Percentiles rank a stretch among this genome's conserved stretches.
phyloP scores from a whole-genome alignment of 1,140 invertebrate genomes.

The Octopus sinensis region DNA sequence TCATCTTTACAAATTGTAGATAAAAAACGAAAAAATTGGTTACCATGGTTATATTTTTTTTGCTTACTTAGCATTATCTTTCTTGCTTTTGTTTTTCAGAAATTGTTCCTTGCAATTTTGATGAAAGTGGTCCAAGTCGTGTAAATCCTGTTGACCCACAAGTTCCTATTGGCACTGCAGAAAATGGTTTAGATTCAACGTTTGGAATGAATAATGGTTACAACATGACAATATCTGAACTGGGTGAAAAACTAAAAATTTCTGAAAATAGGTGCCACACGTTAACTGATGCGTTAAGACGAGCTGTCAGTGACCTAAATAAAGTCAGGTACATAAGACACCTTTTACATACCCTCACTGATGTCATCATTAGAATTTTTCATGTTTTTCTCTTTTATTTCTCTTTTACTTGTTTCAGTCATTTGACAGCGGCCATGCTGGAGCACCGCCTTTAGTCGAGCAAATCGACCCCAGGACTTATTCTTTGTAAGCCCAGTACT shows the following conservation, averaged over 20 bases:
- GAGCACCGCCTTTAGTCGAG: too few relatives aligned
- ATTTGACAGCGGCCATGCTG: too few relatives aligned
- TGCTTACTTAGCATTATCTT: too few relatives aligned
- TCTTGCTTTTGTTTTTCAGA: too few relatives aligned
- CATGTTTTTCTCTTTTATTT: background rate
- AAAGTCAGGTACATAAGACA: background rate
- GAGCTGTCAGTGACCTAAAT: background rate
- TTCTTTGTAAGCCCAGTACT: too few relatives aligned
- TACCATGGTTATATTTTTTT: too few relatives aligned
- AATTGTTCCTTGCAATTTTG: too few relatives aligned
- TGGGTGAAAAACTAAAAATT: background rate
- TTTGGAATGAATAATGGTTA: background rate
- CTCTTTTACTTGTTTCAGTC: background rate
- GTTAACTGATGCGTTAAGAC: background rate
- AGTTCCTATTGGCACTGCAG: background rate
- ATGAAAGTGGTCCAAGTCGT: too few relatives aligned
- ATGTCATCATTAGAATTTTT: background rate
- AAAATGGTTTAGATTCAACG: background rate
- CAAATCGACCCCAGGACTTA: too few relatives aligned
- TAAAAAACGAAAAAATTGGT: too few relatives aligned
- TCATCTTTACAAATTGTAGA: too few relatives aligned
- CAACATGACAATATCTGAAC: background rate
- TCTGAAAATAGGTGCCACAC: background rate
- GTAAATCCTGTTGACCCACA: background rate
- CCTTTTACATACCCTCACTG: background rate